A percentile compares a stretch with the other conserved stretches of the same genome.
phyloP scores from a whole-genome alignment of 2,888 invertebrate genomes.

The Drosophila macrospina region DNA sequence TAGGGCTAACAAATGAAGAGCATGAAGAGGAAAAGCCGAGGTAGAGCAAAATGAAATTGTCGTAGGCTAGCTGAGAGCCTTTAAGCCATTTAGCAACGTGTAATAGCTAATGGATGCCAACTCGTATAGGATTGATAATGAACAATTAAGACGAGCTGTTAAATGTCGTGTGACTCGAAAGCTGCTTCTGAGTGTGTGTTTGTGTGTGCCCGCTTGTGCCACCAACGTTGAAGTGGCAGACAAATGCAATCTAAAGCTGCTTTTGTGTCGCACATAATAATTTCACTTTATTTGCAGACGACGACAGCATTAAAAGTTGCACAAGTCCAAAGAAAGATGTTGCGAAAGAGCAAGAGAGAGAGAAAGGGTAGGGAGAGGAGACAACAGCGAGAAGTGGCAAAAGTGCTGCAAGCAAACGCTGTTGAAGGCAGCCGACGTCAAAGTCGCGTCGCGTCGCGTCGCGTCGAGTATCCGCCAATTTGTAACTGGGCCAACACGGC shows the following conservation, averaged over 20 bases:
- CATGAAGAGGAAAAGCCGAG: neutral
- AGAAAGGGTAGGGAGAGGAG: neutral
- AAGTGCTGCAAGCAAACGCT: constrained; percentile 53
- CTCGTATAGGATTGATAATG: constrained; percentile 31
- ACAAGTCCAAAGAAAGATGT: constrained; percentile 33
- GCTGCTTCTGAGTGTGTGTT: constrained; percentile 53
- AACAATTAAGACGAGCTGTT: constrained; percentile 41
- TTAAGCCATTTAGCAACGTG: constrained; percentile 34
- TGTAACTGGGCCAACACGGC: constrained; percentile 72
- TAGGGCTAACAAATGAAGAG: constrained; percentile 26
- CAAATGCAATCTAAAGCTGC: constrained; percentile 60
- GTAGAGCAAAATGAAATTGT: constrained; percentile 13
- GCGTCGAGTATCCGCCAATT: constrained; percentile 56
- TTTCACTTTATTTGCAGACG: constrained; percentile 75
- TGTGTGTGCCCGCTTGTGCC: constrained; percentile 26
- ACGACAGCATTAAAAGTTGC: constrained; percentile 57
- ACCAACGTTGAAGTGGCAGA: constrained; percentile 57
- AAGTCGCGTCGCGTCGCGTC: constrained; percentile 17
- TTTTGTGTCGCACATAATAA: constrained; percentile 69
- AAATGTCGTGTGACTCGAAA: constrained; percentile 38
- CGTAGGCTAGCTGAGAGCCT: constrained; percentile 21
- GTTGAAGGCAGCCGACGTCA: constrained; percentile 18
- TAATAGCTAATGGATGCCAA: constrained; percentile 45
- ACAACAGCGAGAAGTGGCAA: constrained; percentile 64
- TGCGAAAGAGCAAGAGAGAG: neutral